phyloP scores from a whole-genome alignment of 92 coral and sea anemone genomes.

The Pocillopora grandis region DNA sequence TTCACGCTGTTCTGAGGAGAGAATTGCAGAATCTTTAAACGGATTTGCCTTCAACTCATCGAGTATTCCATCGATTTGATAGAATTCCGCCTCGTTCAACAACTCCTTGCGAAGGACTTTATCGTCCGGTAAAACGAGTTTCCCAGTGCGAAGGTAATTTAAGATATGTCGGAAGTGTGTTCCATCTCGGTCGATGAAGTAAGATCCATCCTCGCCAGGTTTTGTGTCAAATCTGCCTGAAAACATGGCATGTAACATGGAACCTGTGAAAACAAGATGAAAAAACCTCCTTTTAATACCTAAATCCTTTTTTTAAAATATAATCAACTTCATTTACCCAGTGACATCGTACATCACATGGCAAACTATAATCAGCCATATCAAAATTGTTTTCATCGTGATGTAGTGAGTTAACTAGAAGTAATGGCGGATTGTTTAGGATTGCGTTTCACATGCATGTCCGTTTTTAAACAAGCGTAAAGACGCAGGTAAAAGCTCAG shows the following conservation, averaged over 20 bases:
- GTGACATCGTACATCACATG: too few species aligned
- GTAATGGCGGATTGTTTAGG: too few species aligned
- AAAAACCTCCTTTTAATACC: background rate
- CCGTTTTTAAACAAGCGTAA: too few species aligned
- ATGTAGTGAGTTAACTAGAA: too few species aligned
- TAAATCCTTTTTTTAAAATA: too few species aligned
- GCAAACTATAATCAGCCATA: too few species aligned
- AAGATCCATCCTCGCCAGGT: conserved; percentile 13
- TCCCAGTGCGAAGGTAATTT: conserved; percentile 1
- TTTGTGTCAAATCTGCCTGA: conserved; percentile 16
- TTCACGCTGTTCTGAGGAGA: background rate
- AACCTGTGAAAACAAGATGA: background rate
- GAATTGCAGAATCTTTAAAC: background rate
- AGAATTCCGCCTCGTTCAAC: background rate
- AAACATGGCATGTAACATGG: conserved; percentile 1
- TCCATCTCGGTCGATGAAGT: conserved; percentile 11
- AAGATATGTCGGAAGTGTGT: conserved; percentile 13
- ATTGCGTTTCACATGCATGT: too few species aligned
- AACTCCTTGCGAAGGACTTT: background rate
- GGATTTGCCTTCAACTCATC: background rate
- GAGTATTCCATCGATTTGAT: background rate
- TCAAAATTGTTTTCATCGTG: too few species aligned
- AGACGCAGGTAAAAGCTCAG: too few species aligned
- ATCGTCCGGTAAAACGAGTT: background rate
- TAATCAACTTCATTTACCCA: background rate